Base-by-base conservation (phyloP, 2,888 invertebrate species). In the Eupithecia centaureata region DNA sequence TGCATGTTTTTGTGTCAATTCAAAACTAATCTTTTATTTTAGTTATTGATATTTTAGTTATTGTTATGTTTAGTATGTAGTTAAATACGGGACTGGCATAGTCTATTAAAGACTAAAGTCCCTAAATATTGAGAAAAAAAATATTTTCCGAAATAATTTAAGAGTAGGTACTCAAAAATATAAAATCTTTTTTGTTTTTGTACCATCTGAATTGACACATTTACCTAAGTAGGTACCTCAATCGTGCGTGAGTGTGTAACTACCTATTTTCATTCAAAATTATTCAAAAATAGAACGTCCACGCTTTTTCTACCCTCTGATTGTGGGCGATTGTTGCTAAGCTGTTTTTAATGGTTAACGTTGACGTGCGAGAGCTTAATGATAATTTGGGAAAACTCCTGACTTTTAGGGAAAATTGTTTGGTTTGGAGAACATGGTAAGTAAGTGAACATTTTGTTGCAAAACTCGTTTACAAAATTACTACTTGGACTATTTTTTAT, bases 301-400 rank as follows among this genome's bases (percentile, higher is more conserved):
- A 47, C 47, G 22, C 10, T 47, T 18, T 22, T 47, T 47, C 1
- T 22, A 22, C 47, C 8, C 22, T 47, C 47, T 47, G 12, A 22
- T 47, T 47, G 18, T 22, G 22, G 12, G 18, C 18, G 64, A 64
- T 52, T 61, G 51, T 52, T 52, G 30, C 64, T 68, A 65, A 68
- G 64, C 61, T 47, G 25, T 68, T 68, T 61, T 68, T 68, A 68
- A 68, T 68, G 64, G 61, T 51, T 52, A 28, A 30, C 57, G 47
- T 51, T 38, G 61, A 57, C 35, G 61, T 68, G 64, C 61, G 28
- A 13, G 52, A 28, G 38, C 58, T 59, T 60, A 25, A 38, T 61
- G 58, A 22, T 63, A 65, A 38, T 68, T 57, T 38, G 28, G 22
- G 33, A 13, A 42, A 38, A 32, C 10, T 38, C 30, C 32, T 22